Evolutionary conservation across 1,140 invertebrate genomes (phyloP).

Genomic region (Drosophila lini): DNA sequence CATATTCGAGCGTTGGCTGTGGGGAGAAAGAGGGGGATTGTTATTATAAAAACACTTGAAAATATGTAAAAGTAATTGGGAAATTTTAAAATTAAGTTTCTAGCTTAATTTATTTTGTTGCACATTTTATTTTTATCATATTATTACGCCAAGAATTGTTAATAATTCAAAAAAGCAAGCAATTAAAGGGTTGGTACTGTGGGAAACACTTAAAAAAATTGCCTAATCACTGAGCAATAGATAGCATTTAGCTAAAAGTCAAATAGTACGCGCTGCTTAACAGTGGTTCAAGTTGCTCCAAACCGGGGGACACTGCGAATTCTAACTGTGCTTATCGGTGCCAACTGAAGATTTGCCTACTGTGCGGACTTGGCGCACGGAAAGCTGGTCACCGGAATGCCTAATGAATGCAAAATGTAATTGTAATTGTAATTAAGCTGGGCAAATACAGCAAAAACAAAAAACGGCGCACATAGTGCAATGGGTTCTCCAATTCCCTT

Average conservation of each 20-base stretch:
- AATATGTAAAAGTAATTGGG: not conserved
- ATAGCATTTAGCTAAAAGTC: slow-evolving; percentile 58
- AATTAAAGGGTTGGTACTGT: slow-evolving; percentile 12
- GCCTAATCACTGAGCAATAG: slow-evolving; percentile 41
- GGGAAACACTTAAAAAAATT: slow-evolving; percentile 21
- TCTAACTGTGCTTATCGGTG: not conserved
- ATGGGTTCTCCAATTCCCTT: slow-evolving; percentile 1
- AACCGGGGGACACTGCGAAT: not conserved
- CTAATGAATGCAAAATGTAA: slow-evolving; percentile 41
- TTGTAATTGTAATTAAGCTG: slow-evolving; percentile 40
- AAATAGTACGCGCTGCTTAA: slow-evolving; percentile 56
- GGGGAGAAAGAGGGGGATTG: not conserved
- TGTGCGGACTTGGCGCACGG: slow-evolving; percentile 5
- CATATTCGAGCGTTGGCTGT: slow-evolving; percentile 63
- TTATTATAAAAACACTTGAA: not conserved
- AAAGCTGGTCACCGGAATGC: slow-evolving; percentile 23
- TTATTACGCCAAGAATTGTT: not conserved
- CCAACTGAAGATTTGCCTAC: not conserved
- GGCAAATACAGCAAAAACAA: slow-evolving; percentile 5
- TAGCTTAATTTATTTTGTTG: no score
- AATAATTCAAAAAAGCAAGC: not conserved
- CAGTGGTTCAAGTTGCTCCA: slow-evolving; percentile 11
- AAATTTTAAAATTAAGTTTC: not conserved
- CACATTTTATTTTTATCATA: not conserved
- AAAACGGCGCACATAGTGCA: not conserved